Conservation (phyloP, 1,140 invertebrate genomes). For the Drosophila serrata region DNA sequence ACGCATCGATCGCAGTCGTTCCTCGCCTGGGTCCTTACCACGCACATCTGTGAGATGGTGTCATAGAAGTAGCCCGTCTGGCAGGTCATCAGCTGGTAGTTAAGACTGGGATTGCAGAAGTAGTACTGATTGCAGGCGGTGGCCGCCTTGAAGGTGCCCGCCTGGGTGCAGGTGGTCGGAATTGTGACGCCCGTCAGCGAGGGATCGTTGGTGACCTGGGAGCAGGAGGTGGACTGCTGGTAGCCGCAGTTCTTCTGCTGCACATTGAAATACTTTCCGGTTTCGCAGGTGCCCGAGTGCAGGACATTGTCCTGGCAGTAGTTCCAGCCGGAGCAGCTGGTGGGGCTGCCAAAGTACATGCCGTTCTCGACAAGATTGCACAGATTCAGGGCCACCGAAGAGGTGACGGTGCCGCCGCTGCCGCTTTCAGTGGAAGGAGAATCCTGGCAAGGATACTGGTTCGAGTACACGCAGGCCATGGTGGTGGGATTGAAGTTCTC, state of each 20-base stretch:
- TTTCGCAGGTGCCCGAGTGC: constrained; percentile 27
- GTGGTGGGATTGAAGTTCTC: constrained; percentile 52
- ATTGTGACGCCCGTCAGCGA: constrained; percentile 12
- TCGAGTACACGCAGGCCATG: constrained; percentile 40
- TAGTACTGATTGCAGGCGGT: constrained; percentile 57
- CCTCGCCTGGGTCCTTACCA: constrained; percentile 37
- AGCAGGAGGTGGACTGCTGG: constrained; percentile 20
- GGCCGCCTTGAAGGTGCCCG: constrained; percentile 20
- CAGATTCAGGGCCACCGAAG: constrained; percentile 39
- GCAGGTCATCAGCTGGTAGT: constrained; percentile 38
- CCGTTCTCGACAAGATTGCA: constrained; percentile 41
- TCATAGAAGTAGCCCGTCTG: constrained; percentile 38
- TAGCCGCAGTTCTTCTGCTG: constrained; percentile 43
- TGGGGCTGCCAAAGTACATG: constrained; percentile 54
- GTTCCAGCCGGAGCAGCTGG: constrained; percentile 49
- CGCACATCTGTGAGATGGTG: constrained; percentile 33
- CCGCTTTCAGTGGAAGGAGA: not conserved
- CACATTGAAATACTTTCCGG: constrained; percentile 29
- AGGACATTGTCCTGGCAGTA: constrained; percentile 37
- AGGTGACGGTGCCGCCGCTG: not conserved
- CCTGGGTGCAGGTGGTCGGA: constrained; percentile 20
- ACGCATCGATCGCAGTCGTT: constrained; percentile 64
- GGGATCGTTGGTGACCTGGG: constrained; percentile 60
- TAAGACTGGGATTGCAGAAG: constrained; percentile 12
- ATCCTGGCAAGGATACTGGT: constrained; percentile 24